Evolutionary conservation across 2,888 invertebrate species (phyloP), one percentile per base, ranked within the genome.

Genomic region (Phengaris arion): DNA sequence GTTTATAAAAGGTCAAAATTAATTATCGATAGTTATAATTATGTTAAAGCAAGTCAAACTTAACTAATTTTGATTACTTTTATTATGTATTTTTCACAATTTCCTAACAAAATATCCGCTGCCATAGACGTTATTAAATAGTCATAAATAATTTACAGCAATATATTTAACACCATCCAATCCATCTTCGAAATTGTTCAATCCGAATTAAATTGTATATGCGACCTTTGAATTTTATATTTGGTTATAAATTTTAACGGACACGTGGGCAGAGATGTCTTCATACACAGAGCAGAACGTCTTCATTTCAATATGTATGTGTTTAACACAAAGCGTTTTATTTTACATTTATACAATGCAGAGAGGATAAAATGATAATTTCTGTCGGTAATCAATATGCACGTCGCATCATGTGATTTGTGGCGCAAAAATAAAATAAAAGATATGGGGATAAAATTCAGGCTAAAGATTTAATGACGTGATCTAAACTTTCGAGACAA

Each of bases 251-350:
- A 54, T 54, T 72, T 52, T 35, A 72, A 72, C 22, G 52, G 35
- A 72, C 45, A 45, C 72, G 72, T 72, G 72, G 72, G 72, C 22
- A 15, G 70, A 52, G 72, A 72, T 52, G 52, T 72, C 72, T 72
- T 72, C 48, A 52, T 51, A 54, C 22, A 13, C 12, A 13, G 52
- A 35, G 35, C 35, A 4, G 35, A 35, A 35, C 4, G 4, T 35
- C 72, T 13, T 72, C 12, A 72, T 72, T 72, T 72, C 35, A 72
- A 72, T 52, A 72, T 52, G 51, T 70, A 52, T 15, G 51, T 22
- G 10, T 15, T 52, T 52, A 35, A 64, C 6, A 64, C 64, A 64
- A 64, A 12, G 64, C 64, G 64, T 59, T 59, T 48, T 22, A 10
- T 59, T 15, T 59, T 59, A 22, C 35, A 2, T 12, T 52, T 52